Evolutionary conservation across 2,888 invertebrate species (phyloP), one percentile per base, ranked within the genome.

Genomic region (Odontomyia ornata): DNA sequence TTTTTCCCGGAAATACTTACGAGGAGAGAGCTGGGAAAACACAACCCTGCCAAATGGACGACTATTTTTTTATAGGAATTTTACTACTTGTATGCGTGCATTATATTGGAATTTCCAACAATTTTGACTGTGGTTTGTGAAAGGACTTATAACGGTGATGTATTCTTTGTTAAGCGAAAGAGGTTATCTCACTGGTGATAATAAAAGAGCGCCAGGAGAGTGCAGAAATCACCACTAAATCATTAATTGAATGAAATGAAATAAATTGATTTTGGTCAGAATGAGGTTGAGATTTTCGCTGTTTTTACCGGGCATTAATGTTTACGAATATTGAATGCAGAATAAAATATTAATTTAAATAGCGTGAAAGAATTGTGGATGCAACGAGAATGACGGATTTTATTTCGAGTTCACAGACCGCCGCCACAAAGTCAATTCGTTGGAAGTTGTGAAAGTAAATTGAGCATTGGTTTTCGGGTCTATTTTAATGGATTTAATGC

Each of bases 221-320:
- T 60, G 23, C 11, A n/a, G n/a, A 30, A 64, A 64, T 64, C 15
- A 52, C 71, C 71, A 47, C 71, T 25, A 52, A 71, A 71, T 71
- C 47, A 47, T 71, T 71, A 52, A 71, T 71, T 71, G 71, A 71
- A 71, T 71, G 71, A 71, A n/a, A 71, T 71, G 47, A 71, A 47
- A 52, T 71, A 71, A 71, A 67, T 67, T 67, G 67, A 67, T 67
- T 67, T 28, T 47, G 71, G 71, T 27, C 71, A 71, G 67, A 9
- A 67, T 67, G 67, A 18, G 23, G 46, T 64, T 15, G 30, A 30
- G 30, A 15, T 64, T 64, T 30, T 64, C 36, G 9, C 36, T 36
- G 11, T 27, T 28, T 27, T 64, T n/a, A 15, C 15, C 13, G n/a
- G n/a, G 18, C 52, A 4, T 4, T n/a, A 52, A 52, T 52, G 13